These are phyloP conservation scores for Tapirus indicus DNA, from an alignment of 2,797 vertebrate species.

Conservation along the genomic window DNA sequence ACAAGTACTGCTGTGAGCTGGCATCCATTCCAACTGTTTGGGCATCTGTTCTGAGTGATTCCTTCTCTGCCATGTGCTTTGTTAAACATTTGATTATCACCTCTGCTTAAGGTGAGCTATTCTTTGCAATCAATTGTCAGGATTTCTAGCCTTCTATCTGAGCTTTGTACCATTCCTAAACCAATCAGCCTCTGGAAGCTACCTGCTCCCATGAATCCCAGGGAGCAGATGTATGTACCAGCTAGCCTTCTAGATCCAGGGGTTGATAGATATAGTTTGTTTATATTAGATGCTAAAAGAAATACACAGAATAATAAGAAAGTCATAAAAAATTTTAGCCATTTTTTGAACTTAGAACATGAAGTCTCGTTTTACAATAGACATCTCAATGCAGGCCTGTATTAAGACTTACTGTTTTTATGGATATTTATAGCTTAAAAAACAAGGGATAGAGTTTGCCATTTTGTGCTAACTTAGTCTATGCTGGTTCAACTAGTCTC, in stretches of 20 bases:
- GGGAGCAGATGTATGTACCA: background rate
- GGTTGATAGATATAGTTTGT: background rate
- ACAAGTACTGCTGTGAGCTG: background rate
- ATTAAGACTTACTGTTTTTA: background rate
- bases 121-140: background rate
- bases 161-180: background rate
- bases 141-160: background rate
- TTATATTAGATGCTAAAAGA: background rate
- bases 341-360: conserved; percentile 40
- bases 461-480: conserved; percentile 5
- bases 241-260: background rate
- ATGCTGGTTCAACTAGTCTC: background rate
- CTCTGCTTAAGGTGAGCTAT: background rate
- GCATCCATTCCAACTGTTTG: background rate
- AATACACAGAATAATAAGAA: background rate
- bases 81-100: background rate
- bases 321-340: background rate
- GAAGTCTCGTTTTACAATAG: background rate
- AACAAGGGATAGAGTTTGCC: background rate
- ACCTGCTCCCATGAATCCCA: background rate
- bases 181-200: background rate
- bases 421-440: conserved; percentile 6
- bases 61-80: background rate
- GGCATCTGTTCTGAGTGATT: background rate
- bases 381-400: background rate